Conservation (phyloP, 2,797 vertebrate species). For the Mus minutoides region DNA sequence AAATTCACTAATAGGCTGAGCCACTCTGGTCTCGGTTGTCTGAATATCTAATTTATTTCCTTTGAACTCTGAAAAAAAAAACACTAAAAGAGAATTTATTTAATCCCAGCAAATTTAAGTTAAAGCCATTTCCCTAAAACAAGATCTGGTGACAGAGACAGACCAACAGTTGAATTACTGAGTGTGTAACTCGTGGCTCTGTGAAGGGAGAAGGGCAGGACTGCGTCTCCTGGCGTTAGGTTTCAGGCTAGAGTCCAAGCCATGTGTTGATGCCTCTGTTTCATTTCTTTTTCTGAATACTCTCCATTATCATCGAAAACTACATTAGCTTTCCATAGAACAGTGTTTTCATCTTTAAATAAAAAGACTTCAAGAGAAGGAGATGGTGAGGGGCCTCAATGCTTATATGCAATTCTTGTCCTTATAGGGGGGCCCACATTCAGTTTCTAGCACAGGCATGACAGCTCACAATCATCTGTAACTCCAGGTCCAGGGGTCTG, state of each 20-base stretch:
- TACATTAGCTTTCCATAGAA: not conserved
- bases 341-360: not conserved
- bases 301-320: not conserved
- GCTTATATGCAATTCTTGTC: not conserved
- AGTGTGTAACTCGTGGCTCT: not conserved
- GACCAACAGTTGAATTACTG: not conserved
- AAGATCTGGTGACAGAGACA: not conserved
- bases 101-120: not conserved
- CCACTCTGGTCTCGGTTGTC: not conserved
- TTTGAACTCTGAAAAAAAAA: not conserved
- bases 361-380: not conserved
- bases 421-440: not conserved
- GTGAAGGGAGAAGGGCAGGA: too few species aligned
- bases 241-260: not conserved
- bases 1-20: not conserved
- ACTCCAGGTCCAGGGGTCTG: not conserved
- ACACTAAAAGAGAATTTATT: not conserved
- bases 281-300: not conserved
- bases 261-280: not conserved
- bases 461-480: not conserved
- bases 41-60: conserved; percentile 1
- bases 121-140: not conserved
- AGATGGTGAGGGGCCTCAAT: not conserved
- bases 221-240: not conserved
- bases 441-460: not conserved